phyloP scores from a whole-genome alignment of 2,113 vertebrate species.

The Proterorhinus semilunaris region DNA sequence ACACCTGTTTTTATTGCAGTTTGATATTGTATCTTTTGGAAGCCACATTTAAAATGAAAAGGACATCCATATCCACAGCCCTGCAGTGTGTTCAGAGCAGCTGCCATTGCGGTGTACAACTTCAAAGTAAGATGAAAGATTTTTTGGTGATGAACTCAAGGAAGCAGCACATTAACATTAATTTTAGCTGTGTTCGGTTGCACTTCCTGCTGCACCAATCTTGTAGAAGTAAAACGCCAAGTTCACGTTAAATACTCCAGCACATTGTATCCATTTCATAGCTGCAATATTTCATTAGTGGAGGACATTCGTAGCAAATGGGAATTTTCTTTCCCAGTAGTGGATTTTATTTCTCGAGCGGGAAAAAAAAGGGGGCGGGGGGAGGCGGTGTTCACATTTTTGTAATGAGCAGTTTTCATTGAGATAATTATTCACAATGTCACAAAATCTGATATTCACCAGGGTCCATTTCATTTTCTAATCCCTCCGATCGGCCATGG shows the following conservation, averaged over 20 bases:
- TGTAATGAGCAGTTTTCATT: constrained; percentile 69
- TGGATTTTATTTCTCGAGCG: constrained; percentile 44
- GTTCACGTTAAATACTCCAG: constrained; percentile 1
- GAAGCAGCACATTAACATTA: constrained; percentile 11
- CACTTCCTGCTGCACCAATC: not conserved
- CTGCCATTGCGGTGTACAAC: constrained; percentile 24
- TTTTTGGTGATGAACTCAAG: constrained; percentile 17
- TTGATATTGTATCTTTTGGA: constrained; percentile 35
- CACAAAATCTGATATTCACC: constrained; percentile 61
- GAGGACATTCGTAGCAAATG: constrained; percentile 19
- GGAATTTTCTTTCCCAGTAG: constrained; percentile 40
- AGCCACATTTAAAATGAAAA: constrained; percentile 39
- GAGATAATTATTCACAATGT: constrained; percentile 72
- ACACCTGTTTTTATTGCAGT: constrained; percentile 7
- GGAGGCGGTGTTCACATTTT: constrained; percentile 33
- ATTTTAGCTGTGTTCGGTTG: constrained; percentile 7
- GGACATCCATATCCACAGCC: constrained; percentile 15
- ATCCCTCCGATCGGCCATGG: constrained; percentile 61
- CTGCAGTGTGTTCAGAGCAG: constrained; percentile 27
- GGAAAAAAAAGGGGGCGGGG: no score
- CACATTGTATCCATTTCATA: constrained; percentile 28
- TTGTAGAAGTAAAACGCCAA: constrained; percentile 5
- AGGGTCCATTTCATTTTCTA: constrained; percentile 58
- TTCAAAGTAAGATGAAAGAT: constrained; percentile 35
- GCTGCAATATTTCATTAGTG: constrained; percentile 48